A percentile compares a stretch with the other conserved stretches of the same genome.
phyloP scores from a whole-genome alignment of 2,888 invertebrate species.

The Conops quadrifasciatus region DNA sequence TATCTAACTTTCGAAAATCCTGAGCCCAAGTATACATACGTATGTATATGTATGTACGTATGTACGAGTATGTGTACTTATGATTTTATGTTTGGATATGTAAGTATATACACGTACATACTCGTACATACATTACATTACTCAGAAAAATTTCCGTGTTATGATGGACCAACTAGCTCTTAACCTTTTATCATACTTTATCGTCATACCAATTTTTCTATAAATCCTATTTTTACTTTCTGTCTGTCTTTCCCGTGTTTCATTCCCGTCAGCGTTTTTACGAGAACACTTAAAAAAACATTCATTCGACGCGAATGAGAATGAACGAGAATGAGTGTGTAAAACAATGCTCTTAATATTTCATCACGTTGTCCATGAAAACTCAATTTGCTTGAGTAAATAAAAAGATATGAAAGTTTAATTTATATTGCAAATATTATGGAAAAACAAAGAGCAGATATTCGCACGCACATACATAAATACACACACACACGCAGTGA shows the following conservation, averaged over 20 bases:
- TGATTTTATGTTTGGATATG: too few relatives aligned
- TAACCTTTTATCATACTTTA: too few relatives aligned
- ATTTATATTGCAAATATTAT: conserved; percentile 46
- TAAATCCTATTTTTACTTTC: background rate
- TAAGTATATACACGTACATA: too few relatives aligned
- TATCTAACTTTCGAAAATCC: too few relatives aligned
- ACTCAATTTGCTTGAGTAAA: conserved; percentile 50
- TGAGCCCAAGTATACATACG: too few relatives aligned
- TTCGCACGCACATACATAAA: background rate
- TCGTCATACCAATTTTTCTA: background rate
- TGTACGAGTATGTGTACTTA: too few relatives aligned
- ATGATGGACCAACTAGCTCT: too few relatives aligned
- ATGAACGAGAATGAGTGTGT: background rate
- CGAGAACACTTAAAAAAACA: background rate
- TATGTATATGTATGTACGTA: too few relatives aligned
- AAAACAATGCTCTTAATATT: conserved; percentile 36
- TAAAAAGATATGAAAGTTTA: conserved; percentile 48
- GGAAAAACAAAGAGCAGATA: conserved; percentile 16
- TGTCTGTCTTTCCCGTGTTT: too few relatives aligned
- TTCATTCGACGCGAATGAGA: background rate
- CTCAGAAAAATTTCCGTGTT: too few relatives aligned
- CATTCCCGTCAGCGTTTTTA: background rate
- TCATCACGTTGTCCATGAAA: conserved; percentile 45
- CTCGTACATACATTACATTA: too few relatives aligned
- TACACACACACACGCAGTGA: background rate